Conservation (phyloP, 1,140 invertebrate species). For the Drosophila bipectinata region DNA sequence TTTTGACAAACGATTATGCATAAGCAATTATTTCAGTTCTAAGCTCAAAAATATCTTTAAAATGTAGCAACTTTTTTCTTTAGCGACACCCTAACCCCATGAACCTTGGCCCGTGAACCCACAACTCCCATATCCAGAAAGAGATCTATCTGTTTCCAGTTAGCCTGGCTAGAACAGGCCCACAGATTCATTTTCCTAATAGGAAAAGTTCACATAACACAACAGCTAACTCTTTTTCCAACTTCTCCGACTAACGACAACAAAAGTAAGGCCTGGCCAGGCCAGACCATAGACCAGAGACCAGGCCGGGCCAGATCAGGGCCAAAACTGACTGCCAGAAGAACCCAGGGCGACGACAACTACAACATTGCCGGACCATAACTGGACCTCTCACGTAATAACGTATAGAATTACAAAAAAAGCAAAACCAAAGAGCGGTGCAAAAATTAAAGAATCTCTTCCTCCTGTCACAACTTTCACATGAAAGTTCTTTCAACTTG, state of each 20-base stretch:
- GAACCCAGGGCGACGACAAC: slow-evolving; percentile 18
- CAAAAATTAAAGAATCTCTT: slow-evolving; percentile 66
- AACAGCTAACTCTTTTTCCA: slow-evolving; percentile 21
- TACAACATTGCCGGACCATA: slow-evolving; percentile 70
- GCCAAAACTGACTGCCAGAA: slow-evolving; percentile 9
- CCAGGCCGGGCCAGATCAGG: slow-evolving; percentile 18
- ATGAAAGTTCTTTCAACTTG: slow-evolving; percentile 82
- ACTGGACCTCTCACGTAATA: slow-evolving; percentile 82
- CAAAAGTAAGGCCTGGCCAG: slow-evolving; percentile 18
- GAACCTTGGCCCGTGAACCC: not conserved
- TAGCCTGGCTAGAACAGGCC: not conserved
- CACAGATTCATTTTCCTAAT: slow-evolving; percentile 53
- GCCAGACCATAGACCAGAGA: slow-evolving; percentile 6
- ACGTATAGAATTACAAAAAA: slow-evolving; percentile 73
- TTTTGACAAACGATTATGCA: slow-evolving; percentile 10
- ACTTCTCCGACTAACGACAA: slow-evolving; percentile 30
- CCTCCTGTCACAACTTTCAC: slow-evolving; percentile 82
- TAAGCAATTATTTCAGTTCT: not conserved
- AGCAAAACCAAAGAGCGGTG: slow-evolving; percentile 22
- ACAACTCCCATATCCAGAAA: slow-evolving; percentile 12
- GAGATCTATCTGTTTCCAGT: slow-evolving; percentile 7
- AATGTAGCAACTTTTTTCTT: no score
- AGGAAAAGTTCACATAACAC: slow-evolving; percentile 73
- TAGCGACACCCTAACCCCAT: not conserved
- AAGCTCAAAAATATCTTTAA: not conserved